Percentiles rank a stretch among this genome's conserved stretches.
Conservation (phyloP, 2,888 invertebrate genomes). For the Caenorhabditis doughertyi region DNA sequence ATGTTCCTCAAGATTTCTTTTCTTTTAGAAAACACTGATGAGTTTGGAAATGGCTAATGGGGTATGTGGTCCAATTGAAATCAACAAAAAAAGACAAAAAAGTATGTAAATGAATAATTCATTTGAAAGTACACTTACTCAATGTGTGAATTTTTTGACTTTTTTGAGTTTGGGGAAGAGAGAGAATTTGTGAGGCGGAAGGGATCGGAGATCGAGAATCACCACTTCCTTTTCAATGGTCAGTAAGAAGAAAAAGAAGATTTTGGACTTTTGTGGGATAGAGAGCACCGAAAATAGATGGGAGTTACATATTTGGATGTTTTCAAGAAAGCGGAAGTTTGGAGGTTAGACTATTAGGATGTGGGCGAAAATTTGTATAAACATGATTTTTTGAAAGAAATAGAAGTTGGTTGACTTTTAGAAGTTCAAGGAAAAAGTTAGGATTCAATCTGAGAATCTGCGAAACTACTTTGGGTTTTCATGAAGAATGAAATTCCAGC, state of each 20-base stretch:
- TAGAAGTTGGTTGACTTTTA: no score
- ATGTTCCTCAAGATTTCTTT: constrained; percentile 20
- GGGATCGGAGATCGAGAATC: constrained; percentile 54
- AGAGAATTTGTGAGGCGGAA: constrained; percentile 39
- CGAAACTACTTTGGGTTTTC: no score
- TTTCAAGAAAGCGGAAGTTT: background rate
- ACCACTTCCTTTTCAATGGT: constrained; percentile 26
- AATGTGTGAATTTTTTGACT: background rate
- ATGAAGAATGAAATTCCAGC: no score
- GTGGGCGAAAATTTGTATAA: background rate
- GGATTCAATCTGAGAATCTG: no score
- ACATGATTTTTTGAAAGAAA: no score
- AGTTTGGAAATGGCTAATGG: constrained; percentile 20
- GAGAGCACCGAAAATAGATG: background rate
- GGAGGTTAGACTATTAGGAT: background rate
- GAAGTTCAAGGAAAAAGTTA: no score
- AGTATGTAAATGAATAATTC: constrained; percentile 37
- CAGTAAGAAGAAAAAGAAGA: constrained; percentile 21
- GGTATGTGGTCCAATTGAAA: background rate
- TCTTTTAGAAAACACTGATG: constrained; percentile 34
- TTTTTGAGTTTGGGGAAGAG: background rate
- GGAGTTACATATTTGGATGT: background rate
- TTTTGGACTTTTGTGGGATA: background rate
- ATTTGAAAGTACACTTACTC: background rate
- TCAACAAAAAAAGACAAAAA: background rate